These are phyloP conservation scores for Euura saliciscinereae DNA, from an alignment of 1,140 invertebrate genomes.

Conservation along the genomic window DNA sequence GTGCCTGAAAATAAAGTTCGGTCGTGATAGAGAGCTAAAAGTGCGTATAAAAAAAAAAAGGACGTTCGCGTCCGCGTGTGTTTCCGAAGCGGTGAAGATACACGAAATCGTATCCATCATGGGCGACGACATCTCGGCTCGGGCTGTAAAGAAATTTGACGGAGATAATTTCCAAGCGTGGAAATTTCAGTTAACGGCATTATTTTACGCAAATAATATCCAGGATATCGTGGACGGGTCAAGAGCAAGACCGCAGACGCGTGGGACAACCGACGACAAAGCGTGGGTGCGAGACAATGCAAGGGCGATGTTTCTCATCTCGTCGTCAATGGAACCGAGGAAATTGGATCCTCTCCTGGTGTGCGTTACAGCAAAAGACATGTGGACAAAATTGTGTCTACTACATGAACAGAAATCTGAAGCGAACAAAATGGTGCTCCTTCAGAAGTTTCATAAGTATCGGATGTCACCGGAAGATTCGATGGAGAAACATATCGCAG, in stretches of 20 bases:
- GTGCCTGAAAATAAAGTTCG: too few relatives aligned
- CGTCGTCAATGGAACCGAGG: conserved; percentile 8
- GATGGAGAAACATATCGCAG: conserved; percentile 13
- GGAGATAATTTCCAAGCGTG: conserved; percentile 7
- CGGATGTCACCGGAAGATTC: conserved; percentile 5
- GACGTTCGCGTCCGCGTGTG: too few relatives aligned
- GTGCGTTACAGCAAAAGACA: conserved; percentile 8
- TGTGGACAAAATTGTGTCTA: conserved; percentile 8
- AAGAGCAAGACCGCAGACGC: neutral
- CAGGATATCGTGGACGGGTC: conserved; percentile 13
- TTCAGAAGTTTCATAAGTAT: conserved; percentile 9
- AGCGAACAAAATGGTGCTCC: conserved; percentile 9
- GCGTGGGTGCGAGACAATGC: conserved; percentile 2
- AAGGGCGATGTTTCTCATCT: conserved; percentile 4
- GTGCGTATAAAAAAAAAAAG: too few relatives aligned
- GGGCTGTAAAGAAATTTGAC: conserved; percentile 12
- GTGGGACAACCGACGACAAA: neutral
- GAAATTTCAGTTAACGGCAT: neutral
- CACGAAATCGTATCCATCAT: too few relatives aligned
- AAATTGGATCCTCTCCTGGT: conserved; percentile 8
- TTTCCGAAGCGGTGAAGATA: too few relatives aligned
- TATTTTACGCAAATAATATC: conserved; percentile 1
- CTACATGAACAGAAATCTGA: conserved; percentile 10
- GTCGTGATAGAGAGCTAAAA: too few relatives aligned
- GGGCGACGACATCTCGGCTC: conserved; percentile 10